Evolutionary conservation across 2,888 invertebrate genomes (phyloP).

Genomic region (Fragum sueziense): DNA sequence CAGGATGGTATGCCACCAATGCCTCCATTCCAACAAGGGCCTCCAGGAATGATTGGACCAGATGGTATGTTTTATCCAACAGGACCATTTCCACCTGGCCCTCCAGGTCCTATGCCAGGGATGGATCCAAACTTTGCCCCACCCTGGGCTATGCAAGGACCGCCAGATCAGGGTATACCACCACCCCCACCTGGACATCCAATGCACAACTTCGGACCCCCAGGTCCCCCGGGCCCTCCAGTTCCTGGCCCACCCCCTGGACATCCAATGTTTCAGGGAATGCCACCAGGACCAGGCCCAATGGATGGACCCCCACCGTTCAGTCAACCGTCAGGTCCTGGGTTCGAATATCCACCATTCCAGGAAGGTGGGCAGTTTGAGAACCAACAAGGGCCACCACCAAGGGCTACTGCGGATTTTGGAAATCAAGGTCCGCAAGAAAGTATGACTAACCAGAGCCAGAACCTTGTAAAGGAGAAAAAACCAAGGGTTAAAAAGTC

Average conservation of each 20-base stretch:
- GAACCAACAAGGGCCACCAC: background rate
- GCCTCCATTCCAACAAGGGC: slow-evolving; percentile 13
- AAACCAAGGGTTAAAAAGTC: background rate
- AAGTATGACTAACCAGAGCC: background rate
- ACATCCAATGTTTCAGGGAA: slow-evolving; percentile 11
- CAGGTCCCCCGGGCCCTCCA: background rate
- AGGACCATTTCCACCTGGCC: slow-evolving; percentile 24
- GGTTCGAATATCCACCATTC: background rate
- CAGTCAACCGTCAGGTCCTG: background rate
- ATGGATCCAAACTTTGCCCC: slow-evolving; percentile 20
- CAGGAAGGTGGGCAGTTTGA: background rate
- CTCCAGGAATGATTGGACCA: slow-evolving; percentile 23
- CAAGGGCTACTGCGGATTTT: background rate
- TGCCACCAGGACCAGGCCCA: slow-evolving; percentile 6
- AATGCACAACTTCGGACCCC: no score
- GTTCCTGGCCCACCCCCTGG: slow-evolving; percentile 30
- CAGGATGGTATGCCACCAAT: slow-evolving; percentile 27
- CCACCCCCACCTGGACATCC: slow-evolving; percentile 12
- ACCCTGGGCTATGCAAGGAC: slow-evolving; percentile 16
- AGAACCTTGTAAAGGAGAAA: background rate
- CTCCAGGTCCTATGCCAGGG: background rate
- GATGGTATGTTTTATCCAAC: slow-evolving; percentile 25
- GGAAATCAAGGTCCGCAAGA: background rate
- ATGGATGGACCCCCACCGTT: slow-evolving; percentile 1
- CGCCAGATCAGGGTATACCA: slow-evolving; percentile 34